These are phyloP conservation scores for Rhinichthys osculus DNA, from an alignment of 2,797 vertebrate species.

Conservation along the genomic window DNA sequence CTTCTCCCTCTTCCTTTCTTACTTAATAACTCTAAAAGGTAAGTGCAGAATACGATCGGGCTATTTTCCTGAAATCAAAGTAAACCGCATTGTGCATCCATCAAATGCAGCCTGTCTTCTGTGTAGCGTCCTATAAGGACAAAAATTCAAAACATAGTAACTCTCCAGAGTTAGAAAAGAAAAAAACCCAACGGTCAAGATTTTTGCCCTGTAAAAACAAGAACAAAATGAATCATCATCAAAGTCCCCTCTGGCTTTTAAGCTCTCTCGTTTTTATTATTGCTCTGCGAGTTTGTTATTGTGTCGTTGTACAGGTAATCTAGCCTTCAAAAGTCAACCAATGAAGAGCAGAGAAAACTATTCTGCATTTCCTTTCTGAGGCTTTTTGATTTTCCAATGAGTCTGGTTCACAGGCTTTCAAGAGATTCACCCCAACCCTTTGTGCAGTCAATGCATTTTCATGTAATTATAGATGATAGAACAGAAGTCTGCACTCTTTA, in stretches of 20 bases:
- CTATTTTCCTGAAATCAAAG: slow-evolving; percentile 76
- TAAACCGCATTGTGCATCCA: slow-evolving; percentile 63
- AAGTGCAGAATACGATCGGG: slow-evolving; percentile 73
- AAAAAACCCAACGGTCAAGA: slow-evolving; percentile 5
- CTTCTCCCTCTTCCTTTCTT: slow-evolving; percentile 43
- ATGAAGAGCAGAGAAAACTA: background rate
- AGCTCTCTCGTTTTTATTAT: slow-evolving; percentile 43
- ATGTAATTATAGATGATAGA: background rate
- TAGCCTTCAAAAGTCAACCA: background rate
- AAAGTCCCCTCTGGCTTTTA: slow-evolving; percentile 39
- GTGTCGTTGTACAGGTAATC: slow-evolving; percentile 24
- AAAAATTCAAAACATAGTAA: background rate
- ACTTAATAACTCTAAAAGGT: slow-evolving; percentile 72
- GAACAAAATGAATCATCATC: slow-evolving; percentile 47
- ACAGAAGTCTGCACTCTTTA: background rate
- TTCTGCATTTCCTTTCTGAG: background rate
- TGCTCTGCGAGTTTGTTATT: slow-evolving; percentile 42
- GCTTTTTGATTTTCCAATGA: background rate
- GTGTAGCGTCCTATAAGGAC: background rate
- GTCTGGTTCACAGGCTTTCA: background rate
- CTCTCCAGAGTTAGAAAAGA: slow-evolving; percentile 15
- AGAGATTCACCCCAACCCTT: background rate
- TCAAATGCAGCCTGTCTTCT: slow-evolving; percentile 64
- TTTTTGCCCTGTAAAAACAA: slow-evolving; percentile 6
- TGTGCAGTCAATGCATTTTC: background rate